These are phyloP conservation scores for Pampus argenteus DNA, from an alignment of 2,797 vertebrate species.

Conservation along the genomic window DNA sequence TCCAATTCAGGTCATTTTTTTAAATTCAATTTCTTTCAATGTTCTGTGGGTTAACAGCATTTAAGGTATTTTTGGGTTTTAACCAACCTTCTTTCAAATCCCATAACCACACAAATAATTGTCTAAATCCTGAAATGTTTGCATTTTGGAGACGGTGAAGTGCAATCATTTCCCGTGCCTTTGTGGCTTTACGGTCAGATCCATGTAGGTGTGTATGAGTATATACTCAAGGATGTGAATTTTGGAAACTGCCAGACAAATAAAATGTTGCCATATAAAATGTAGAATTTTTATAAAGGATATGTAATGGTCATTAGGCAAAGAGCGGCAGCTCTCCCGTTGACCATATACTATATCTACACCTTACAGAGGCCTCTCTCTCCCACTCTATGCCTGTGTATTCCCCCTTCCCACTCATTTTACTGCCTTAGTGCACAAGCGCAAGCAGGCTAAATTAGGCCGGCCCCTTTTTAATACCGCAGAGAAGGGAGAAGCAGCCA, in stretches of 20 bases:
- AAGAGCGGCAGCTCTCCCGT: constrained; percentile 46
- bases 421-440: constrained; percentile 86
- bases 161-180: not conserved
- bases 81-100: not conserved
- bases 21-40: not conserved
- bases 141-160: not conserved
- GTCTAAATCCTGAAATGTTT: not conserved
- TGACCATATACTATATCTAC: constrained; percentile 47
- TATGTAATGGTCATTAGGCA: constrained; percentile 48
- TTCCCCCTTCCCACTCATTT: constrained; percentile 64
- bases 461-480: constrained; percentile 86
- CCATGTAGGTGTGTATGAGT: not conserved
- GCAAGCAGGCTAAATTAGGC: constrained; percentile 89
- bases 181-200: not conserved
- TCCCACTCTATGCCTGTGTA: constrained; percentile 27
- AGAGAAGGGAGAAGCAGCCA: constrained; percentile 90
- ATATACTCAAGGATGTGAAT: constrained; percentile 14
- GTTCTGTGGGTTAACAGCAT: not conserved
- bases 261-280: constrained; percentile 37
- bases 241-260: constrained; percentile 38
- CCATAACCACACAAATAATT: not conserved
- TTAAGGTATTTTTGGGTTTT: not conserved
- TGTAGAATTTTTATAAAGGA: constrained; percentile 44
- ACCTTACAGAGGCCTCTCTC: constrained; percentile 51
- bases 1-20: not conserved